Conservation (phyloP, 2,888 invertebrate species). For the Drosophila prolongata region DNA sequence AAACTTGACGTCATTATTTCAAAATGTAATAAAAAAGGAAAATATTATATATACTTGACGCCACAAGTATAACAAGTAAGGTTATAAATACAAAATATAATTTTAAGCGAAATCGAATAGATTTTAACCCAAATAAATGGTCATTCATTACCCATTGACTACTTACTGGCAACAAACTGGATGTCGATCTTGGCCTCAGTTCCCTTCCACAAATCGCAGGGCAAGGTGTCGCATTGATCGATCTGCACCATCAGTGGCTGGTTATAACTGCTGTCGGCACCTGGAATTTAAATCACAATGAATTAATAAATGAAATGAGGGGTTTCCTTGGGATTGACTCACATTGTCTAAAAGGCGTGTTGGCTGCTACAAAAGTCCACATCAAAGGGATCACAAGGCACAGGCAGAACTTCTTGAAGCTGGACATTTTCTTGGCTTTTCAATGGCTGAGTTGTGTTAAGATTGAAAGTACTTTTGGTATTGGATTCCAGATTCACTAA, state of each 20-base stretch:
- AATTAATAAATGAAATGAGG: constrained; percentile 4
- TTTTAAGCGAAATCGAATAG: too few relatives aligned
- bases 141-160: neutral
- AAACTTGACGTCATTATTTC: too few relatives aligned
- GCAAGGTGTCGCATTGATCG: constrained; percentile 67
- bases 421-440: constrained; percentile 5
- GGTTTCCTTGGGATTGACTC: constrained; percentile 28
- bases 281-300: constrained; percentile 42
- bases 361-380: constrained; percentile 24
- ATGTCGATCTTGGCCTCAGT: constrained; percentile 64
- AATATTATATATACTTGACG: too few relatives aligned
- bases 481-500: constrained; percentile 23
- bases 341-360: constrained; percentile 67
- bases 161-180: constrained; percentile 81
- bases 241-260: constrained; percentile 75
- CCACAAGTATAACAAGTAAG: too few relatives aligned
- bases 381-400: constrained; percentile 43
- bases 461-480: constrained; percentile 19
- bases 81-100: too few relatives aligned
- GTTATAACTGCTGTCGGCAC: constrained; percentile 49
- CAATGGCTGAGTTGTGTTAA: constrained; percentile 6
- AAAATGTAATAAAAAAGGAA: neutral
- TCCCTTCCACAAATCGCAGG: constrained; percentile 72
- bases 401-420: constrained; percentile 32
- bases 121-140: neutral